Conservation (phyloP, 2,113 vertebrate genomes). For the Coryphaenoides rupestris region DNA sequence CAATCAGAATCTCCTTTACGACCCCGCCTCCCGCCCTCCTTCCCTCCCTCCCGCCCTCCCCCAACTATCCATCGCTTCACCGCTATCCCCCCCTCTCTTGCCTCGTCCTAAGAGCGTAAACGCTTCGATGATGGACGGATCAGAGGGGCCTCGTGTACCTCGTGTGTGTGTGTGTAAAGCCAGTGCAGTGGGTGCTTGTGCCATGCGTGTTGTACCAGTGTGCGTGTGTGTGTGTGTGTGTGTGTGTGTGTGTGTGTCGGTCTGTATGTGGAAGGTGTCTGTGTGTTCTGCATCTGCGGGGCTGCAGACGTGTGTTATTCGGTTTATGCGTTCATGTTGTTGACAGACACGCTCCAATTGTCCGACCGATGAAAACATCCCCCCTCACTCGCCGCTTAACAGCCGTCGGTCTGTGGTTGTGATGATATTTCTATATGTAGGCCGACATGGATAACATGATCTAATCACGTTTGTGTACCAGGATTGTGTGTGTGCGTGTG, state of each 20-base stretch:
- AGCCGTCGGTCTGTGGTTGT: too few relatives aligned
- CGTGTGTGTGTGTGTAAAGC: slow-evolving; percentile 55
- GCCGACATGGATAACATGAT: too few relatives aligned
- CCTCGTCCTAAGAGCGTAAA: slow-evolving; percentile 48
- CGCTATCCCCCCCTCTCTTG: not conserved
- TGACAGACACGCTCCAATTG: too few relatives aligned
- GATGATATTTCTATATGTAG: too few relatives aligned
- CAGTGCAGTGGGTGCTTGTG: slow-evolving; percentile 30
- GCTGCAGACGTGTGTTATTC: too few relatives aligned
- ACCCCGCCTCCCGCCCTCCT: too few relatives aligned
- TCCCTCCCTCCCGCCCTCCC: not conserved
- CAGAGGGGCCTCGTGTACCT: slow-evolving; percentile 48
- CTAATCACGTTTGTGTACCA: too few relatives aligned
- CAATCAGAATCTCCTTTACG: too few relatives aligned
- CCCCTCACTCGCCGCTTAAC: too few relatives aligned
- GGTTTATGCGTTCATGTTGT: too few relatives aligned
- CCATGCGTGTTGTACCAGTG: not conserved
- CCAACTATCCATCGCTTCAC: too few relatives aligned
- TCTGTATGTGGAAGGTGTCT: not conserved
- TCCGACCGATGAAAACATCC: too few relatives aligned
- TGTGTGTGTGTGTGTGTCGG: slow-evolving; percentile 3
- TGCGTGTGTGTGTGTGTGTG: not conserved
- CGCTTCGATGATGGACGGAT: slow-evolving; percentile 55
- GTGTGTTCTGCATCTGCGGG: not conserved
- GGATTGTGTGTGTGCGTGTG: not conserved